Base-by-base conservation (phyloP, 2,888 invertebrate species). In the Caenorhabditis sp. region DNA sequence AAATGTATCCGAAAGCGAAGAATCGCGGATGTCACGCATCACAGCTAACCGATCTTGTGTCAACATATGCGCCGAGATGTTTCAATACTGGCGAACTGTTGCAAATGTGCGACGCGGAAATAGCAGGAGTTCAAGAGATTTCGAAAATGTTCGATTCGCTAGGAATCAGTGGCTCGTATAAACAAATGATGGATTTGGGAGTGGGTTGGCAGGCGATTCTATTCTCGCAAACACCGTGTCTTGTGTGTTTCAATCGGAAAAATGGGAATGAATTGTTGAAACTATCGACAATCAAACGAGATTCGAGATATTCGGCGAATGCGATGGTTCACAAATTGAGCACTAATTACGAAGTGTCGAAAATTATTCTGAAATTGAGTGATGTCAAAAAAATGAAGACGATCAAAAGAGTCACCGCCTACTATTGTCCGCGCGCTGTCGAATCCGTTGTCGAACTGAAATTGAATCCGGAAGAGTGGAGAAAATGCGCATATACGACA, bases 381-480 rank as follows among this genome's bases (percentile, higher is more conserved):
- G 97, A 99, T 89, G 91, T 97, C 78, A 97, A 97, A 89, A 92
- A 96, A 72, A 94, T 94, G 66, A 96, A 97, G 91, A 97, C 97
- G 95, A 95, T 89, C 66, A 77, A 78, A 58, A 78, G 88, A 85
- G 88, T 97, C 86, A 95, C 95, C 89, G 93, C 97, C 83, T 97
- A 94, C 89, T 97, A 97, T 90, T 97, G 96, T 89, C 96, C 96
- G 88, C 92, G 96, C 65, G 86, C 89, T 60, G 96, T 97, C 0
- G 95, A 96, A 88, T 95, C 96, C 0, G 96, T 97, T 3, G 96
- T 97, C 24, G 97, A 99, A 88, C 90, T 97, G 51, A 97, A 97
- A 90, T 97, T 97, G 88, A 64, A 79, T 23, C 76, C 74, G n/a
- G 77, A 77, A n/a, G 51, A 76, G 5, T 97, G 97, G 97, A 95